phyloP scores from a whole-genome alignment of 2,113 vertebrate genomes.

The Silurus glanis region DNA sequence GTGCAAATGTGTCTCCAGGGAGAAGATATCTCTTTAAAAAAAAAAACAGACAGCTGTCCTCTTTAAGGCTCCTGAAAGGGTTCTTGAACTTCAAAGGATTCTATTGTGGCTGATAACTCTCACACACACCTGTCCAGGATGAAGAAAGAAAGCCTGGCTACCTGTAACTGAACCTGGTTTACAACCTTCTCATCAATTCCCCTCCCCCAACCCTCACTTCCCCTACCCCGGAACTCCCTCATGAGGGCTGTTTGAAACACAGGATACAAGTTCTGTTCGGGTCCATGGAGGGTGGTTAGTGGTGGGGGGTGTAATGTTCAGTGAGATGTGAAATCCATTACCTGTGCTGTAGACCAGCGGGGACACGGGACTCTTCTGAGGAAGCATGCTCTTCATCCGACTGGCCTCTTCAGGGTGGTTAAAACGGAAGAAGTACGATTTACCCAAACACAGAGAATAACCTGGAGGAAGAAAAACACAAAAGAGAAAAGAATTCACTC shows the following conservation, averaged over 20 bases:
- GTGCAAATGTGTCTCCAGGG: conserved; percentile 44
- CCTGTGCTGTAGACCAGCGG: conserved; percentile 75
- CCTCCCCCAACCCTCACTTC: too few species aligned
- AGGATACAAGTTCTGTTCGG: neutral
- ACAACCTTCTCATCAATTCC: neutral
- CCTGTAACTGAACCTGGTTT: conserved; percentile 33
- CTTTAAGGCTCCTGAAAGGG: conserved; percentile 19
- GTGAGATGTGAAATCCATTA: conserved; percentile 44
- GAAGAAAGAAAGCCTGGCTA: neutral
- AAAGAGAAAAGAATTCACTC: conserved; percentile 4
- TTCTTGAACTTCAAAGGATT: conserved; percentile 41
- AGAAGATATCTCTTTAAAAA: neutral
- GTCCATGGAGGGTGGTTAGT: neutral
- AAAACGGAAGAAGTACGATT: conserved; percentile 78
- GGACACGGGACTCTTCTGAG: conserved; percentile 74
- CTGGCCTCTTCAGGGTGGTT: conserved; percentile 79
- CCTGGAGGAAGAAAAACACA: conserved; percentile 60
- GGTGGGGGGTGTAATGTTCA: neutral
- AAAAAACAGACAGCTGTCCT: neutral
- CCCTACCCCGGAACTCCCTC: neutral
- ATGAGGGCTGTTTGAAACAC: conserved; percentile 16
- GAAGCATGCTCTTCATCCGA: conserved; percentile 78
- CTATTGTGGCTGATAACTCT: conserved; percentile 18
- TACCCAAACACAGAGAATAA: conserved; percentile 77
- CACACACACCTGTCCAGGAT: conserved; percentile 43